Percentiles rank a stretch among this genome's conserved stretches.
phyloP scores from a whole-genome alignment of 2,888 invertebrate genomes.

The Griposia aprilina region DNA sequence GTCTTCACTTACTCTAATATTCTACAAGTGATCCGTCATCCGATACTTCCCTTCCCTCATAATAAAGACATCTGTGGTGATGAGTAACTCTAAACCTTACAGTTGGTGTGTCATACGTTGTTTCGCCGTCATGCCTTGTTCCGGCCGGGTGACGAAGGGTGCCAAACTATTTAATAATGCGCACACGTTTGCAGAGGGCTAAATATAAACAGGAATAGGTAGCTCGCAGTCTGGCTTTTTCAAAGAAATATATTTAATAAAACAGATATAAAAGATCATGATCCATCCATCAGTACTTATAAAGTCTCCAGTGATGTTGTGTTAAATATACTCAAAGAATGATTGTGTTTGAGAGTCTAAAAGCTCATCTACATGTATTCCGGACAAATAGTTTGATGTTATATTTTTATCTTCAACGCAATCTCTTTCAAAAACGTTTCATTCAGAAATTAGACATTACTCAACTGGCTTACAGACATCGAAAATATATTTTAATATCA shows the following conservation, averaged over 20 bases:
- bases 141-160: constrained; percentile 9
- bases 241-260: neutral
- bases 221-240: neutral
- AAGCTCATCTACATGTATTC: neutral
- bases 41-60: constrained; percentile 9
- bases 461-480: neutral
- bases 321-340: neutral
- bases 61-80: constrained; percentile 30
- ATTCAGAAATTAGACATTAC: neutral
- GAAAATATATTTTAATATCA: constrained; percentile 16
- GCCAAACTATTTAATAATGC: constrained; percentile 40
- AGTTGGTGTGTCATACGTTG: constrained; percentile 22
- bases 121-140: constrained; percentile 46
- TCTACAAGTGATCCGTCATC: constrained; percentile 31
- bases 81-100: constrained; percentile 47
- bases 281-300: neutral
- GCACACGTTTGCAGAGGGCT: constrained; percentile 41
- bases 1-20: constrained; percentile 12
- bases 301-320: neutral
- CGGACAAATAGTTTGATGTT: neutral
- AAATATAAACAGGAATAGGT: neutral
- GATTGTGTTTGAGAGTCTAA: neutral
- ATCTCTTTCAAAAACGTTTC: neutral
- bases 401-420: neutral
- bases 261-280: neutral